Conservation (phyloP, 1,140 invertebrate genomes). For the Geopemphigus sp. region DNA sequence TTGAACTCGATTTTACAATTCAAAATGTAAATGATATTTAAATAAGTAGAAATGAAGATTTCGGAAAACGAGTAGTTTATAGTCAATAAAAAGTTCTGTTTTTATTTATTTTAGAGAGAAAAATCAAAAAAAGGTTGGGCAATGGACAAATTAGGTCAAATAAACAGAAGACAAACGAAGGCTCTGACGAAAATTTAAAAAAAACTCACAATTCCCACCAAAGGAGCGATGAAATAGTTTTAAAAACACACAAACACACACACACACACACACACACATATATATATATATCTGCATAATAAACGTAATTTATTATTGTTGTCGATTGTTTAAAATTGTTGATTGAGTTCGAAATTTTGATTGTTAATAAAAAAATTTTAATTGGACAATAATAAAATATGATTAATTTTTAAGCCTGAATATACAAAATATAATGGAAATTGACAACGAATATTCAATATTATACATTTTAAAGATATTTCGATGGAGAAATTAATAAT, state of each 20-base stretch:
- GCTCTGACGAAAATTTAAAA: not conserved
- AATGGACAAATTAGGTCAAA: constrained; percentile 7
- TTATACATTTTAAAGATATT: too few relatives aligned
- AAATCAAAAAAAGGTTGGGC: not conserved
- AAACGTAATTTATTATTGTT: constrained; percentile 11
- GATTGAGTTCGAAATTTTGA: not conserved
- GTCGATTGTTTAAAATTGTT: not conserved
- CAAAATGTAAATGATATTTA: constrained; percentile 29
- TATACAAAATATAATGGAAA: too few relatives aligned
- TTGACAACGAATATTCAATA: too few relatives aligned
- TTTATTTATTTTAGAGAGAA: constrained; percentile 13
- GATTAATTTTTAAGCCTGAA: too few relatives aligned
- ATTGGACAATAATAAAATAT: too few relatives aligned
- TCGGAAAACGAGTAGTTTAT: not conserved
- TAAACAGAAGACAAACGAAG: constrained; percentile 19
- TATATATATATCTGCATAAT: constrained; percentile 5
- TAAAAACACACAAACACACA: too few relatives aligned
- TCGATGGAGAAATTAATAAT: too few relatives aligned
- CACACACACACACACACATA: too few relatives aligned
- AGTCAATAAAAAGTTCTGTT: constrained; percentile 13
- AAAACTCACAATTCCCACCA: not conserved
- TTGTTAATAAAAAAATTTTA: not conserved
- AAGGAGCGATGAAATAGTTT: not conserved
- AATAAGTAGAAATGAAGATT: constrained; percentile 3
- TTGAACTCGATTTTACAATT: not conserved